phyloP scores from a whole-genome alignment of 2,113 vertebrate genomes.

The Thamnophis sirtalis region DNA sequence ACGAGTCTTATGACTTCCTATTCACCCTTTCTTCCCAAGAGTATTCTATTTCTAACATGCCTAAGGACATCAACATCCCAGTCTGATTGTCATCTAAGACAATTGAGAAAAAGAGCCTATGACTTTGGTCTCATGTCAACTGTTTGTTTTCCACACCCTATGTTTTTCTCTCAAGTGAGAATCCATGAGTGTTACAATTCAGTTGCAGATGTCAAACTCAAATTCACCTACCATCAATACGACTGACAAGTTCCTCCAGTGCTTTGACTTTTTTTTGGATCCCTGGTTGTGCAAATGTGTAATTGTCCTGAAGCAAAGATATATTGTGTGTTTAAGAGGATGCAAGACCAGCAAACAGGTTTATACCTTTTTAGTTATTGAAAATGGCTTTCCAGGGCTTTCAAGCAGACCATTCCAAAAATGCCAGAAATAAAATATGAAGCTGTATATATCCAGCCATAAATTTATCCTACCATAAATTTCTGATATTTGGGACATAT shows the following conservation, averaged over 20 bases:
- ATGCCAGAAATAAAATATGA: background rate
- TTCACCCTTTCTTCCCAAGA: background rate
- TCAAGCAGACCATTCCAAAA: background rate
- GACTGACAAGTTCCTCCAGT: constrained; percentile 92
- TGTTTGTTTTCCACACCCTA: background rate
- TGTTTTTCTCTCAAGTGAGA: background rate
- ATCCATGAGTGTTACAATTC: background rate
- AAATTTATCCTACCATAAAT: background rate
- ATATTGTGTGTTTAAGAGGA: constrained; percentile 1
- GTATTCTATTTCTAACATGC: background rate
- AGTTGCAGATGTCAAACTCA: background rate
- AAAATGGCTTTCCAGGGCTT: background rate
- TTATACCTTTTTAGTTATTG: background rate
- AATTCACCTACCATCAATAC: constrained; percentile 88
- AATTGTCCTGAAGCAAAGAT: constrained; percentile 81
- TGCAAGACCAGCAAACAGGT: constrained; percentile 8
- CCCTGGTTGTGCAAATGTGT: constrained; percentile 97
- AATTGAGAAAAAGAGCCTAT: background rate
- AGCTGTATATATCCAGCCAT: background rate
- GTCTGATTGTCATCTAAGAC: background rate
- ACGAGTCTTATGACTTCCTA: background rate
- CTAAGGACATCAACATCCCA: background rate
- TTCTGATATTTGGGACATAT: background rate
- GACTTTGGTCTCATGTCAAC: background rate
- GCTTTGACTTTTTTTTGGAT: constrained; percentile 99